Evolutionary conservation across 37 sponge, comb jelly and placozoan genomes (phyloP), one percentile per base, ranked within the genome.

Genomic region (Agelas oroides): DNA sequence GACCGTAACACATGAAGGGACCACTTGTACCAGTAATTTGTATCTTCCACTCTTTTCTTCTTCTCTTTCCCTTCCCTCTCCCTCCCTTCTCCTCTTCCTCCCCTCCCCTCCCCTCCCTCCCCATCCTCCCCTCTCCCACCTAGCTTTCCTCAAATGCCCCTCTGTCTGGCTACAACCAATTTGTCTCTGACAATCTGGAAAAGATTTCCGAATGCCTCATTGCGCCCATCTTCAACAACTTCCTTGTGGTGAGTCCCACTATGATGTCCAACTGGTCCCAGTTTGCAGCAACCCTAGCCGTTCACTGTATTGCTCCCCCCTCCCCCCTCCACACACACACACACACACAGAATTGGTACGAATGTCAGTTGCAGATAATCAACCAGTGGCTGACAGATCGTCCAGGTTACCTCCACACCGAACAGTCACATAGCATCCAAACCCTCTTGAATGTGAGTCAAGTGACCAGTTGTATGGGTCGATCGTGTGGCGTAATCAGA

Each of bases 301-400:
- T 28, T 27, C 6, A 5, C n/a, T 2, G 2, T 2, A 16, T 11
- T 46, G 0, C 33, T 41, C 46, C 33, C 56, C 31, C 55, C 32
- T 30, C 0, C 65, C 20, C n/a, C n/a, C n/a, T n/a, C n/a, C n/a
- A n/a, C n/a, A n/a, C n/a, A n/a, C n/a, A n/a, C n/a, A n/a, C n/a
- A n/a, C n/a, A n/a, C n/a, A n/a, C n/a, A n/a, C 38, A 89, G 89
- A 77, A 76, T 37, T 89, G 89, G 89, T 89, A 82, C 57, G 84
- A 82, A 54, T 62, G 41, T 41, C 89, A 83, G 78, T 40, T 82
- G 65, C 71, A 68, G 54, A 59, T 70, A 30, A n/a, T 89, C 19
- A 20, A 59, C 1, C 64, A 23, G 53, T 89, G 89, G 89, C 64
- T 89, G 65, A 60, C 36, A 16, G 27, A 60, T n/a, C 67, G 89